Conservation (phyloP, 2,113 vertebrate genomes). For the Phaethornis superciliosus region DNA sequence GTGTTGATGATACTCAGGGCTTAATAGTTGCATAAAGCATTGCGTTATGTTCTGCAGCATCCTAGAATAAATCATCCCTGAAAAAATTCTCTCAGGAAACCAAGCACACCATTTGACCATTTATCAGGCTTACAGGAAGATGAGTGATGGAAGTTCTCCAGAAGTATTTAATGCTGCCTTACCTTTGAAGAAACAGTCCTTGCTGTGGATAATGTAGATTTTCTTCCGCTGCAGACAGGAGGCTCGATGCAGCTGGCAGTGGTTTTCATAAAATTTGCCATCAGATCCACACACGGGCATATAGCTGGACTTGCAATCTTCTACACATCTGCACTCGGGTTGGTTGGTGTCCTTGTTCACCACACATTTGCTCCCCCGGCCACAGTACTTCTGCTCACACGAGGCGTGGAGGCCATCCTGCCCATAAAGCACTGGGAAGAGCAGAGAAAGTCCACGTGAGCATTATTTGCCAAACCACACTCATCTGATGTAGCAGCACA, state of each 20-base stretch:
- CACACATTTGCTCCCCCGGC: slow-evolving; percentile 83
- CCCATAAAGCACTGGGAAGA: slow-evolving; percentile 66
- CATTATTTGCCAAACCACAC: rapidly evolving
- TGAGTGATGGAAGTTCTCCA: background rate
- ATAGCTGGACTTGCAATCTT: slow-evolving; percentile 85
- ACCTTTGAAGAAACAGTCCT: slow-evolving; percentile 98
- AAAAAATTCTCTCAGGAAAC: background rate
- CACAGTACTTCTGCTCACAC: slow-evolving; percentile 83
- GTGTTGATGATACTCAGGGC: background rate
- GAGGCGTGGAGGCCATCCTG: slow-evolving; percentile 38
- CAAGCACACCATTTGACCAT: background rate
- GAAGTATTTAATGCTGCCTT: background rate
- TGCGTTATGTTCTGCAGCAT: background rate
- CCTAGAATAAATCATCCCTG: background rate
- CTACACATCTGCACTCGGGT: slow-evolving; percentile 85
- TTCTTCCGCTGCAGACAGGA: slow-evolving; percentile 87
- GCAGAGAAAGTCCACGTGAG: background rate
- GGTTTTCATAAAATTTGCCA: slow-evolving; percentile 91
- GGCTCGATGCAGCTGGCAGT: slow-evolving; percentile 90
- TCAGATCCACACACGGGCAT: slow-evolving; percentile 93
- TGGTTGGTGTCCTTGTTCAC: slow-evolving; percentile 76
- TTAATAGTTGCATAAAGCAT: slow-evolving; percentile 29
- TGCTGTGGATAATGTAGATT: slow-evolving; percentile 86
- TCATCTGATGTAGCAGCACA: rapidly evolving
- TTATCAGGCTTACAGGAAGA: background rate